These are phyloP conservation scores for Helicolenus hilgendorfi DNA, from an alignment of 2,797 vertebrate species.

Conservation along the genomic window DNA sequence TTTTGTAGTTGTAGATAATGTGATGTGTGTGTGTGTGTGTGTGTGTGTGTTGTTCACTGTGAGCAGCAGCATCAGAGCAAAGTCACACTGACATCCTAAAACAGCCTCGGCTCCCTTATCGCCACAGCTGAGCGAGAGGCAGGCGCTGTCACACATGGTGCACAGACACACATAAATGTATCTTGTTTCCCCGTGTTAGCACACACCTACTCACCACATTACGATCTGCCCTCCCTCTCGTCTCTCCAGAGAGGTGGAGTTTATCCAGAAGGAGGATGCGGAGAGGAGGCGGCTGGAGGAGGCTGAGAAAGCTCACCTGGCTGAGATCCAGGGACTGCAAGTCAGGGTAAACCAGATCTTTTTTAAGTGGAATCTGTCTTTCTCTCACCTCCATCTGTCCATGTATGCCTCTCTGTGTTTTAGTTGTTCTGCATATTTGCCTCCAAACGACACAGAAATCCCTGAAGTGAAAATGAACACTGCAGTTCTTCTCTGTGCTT, in stretches of 20 bases:
- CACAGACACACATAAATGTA: conserved; percentile 1
- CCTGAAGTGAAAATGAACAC: background rate
- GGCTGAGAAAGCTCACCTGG: conserved; percentile 95
- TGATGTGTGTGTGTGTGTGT: background rate
- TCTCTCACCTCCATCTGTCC: background rate
- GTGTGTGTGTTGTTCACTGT: background rate
- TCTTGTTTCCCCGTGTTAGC: conserved; percentile 29
- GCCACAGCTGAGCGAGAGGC: background rate
- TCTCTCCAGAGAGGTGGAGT: conserved; percentile 95
- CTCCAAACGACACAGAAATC: background rate
- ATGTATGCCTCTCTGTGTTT: background rate
- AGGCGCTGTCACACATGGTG: conserved; percentile 11
- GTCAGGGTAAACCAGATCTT: conserved; percentile 90
- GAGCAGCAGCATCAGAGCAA: background rate
- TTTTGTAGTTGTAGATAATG: background rate
- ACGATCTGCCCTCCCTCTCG: conserved; percentile 16
- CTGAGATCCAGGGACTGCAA: conserved; percentile 97
- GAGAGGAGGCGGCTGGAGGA: conserved; percentile 97
- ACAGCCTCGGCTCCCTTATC: background rate
- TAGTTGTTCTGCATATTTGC: background rate
- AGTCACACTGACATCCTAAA: conserved; percentile 22
- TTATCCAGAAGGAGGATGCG: conserved; percentile 96
- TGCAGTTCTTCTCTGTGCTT: background rate
- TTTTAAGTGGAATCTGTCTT: background rate
- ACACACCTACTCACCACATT: conserved; percentile 30